Evolutionary conservation across 2,888 invertebrate species (phyloP), one percentile per base, ranked within the genome.

Genomic region (Leucophora obtusa): DNA sequence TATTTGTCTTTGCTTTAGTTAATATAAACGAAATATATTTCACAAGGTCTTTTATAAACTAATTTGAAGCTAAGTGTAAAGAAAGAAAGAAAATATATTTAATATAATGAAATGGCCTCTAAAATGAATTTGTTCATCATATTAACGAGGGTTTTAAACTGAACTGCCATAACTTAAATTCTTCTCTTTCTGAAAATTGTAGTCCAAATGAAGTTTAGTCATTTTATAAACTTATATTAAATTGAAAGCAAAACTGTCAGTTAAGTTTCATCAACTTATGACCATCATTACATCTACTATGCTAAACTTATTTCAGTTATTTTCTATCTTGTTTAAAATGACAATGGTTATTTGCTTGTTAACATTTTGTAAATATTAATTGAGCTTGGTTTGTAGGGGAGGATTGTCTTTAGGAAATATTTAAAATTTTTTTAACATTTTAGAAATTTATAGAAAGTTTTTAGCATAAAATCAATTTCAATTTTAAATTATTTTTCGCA

Each of bases 401-500:
- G 1, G 5, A 28, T 50, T 28, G 6, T 17, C 1, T 18, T 59
- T 14, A 14, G 14, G 5, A 43, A 43, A 43, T 14, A 43, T 7
- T 28, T 7, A 7, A 21, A 21, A 21, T 21, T 3, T 43, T 43
- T 43, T 43, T 1, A 43, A 43, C 4, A 43, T 43, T 43, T 43
- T 14, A 47, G 2, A 3, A 38, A 38, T 38, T 38, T 47, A 47
- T 6, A 47, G 6, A 47, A 47, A n/a, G 2, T 51, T 33, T 18
- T 18, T 43, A 17, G 18, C 18, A 51, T 33, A 62, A 17, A 63
- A 51, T 63, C 63, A 51, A 63, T 63, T 63, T 51, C 8, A 15
- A 51, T 63, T 63, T 47, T 51, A 51, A 63, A 33, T 63, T 63
- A 62, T 15, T 62, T 24, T 43, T n/a, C 8, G 33, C 47, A 62